Percentiles rank a stretch among this genome's conserved stretches.
Evolutionary conservation across 2,888 invertebrate species (phyloP).

Genomic region (Neuroscelio doddi): DNA sequence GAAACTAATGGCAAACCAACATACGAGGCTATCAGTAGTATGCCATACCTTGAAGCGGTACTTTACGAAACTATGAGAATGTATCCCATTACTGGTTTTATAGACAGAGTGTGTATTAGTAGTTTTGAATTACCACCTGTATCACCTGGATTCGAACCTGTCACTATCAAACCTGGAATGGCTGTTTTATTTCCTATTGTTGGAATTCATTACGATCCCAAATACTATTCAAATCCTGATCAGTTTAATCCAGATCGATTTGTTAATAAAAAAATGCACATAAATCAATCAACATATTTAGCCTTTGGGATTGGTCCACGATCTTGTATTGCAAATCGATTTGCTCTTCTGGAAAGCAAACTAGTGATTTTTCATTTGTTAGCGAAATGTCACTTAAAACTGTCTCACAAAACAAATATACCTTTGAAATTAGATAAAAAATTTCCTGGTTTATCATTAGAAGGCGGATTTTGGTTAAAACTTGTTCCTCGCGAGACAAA

Average conservation of each 20-base stretch:
- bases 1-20: constrained; percentile 43
- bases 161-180: constrained; percentile 58
- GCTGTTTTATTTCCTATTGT: constrained; percentile 64
- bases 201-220: constrained; percentile 70
- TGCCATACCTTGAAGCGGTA: constrained; percentile 63
- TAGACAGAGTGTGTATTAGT: constrained; percentile 74
- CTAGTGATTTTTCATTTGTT: constrained; percentile 49
- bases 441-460: neutral
- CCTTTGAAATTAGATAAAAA: constrained; percentile 47
- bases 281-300: constrained; percentile 57
- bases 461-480: constrained; percentile 54
- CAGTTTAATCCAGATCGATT: constrained; percentile 73
- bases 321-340: constrained; percentile 63
- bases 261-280: constrained; percentile 57
- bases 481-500: constrained; percentile 21
- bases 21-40: constrained; percentile 55
- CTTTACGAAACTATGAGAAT: constrained; percentile 56
- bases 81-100: constrained; percentile 68
- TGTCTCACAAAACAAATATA: constrained; percentile 46
- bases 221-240: constrained; percentile 71
- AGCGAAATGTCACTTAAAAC: constrained; percentile 44
- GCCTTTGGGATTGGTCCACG: constrained; percentile 69
- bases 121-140: constrained; percentile 71
- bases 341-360: constrained; percentile 19
- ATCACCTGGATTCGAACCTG: constrained; percentile 46